These are phyloP conservation scores for Sclerodermus sp. DNA, from an alignment of 2,888 invertebrate species.

Conservation along the genomic window DNA sequence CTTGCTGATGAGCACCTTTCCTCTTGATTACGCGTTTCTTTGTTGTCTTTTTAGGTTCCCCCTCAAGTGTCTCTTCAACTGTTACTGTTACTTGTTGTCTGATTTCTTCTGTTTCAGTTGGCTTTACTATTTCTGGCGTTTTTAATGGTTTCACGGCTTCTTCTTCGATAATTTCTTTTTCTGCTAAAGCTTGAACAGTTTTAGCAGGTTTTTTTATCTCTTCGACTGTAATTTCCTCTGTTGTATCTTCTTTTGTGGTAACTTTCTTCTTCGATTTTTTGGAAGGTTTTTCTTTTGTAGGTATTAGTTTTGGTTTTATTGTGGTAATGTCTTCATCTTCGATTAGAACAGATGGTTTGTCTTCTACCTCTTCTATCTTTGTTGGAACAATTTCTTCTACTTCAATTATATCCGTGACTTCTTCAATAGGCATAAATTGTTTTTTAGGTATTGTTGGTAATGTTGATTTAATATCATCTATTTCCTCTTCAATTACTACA, in stretches of 20 bases:
- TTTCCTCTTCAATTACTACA: slow-evolving; percentile 53
- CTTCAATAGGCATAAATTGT: slow-evolving; percentile 50
- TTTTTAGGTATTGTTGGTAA: slow-evolving; percentile 48
- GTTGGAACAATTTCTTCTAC: slow-evolving; percentile 43
- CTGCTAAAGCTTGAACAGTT: slow-evolving; percentile 47
- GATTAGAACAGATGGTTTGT: slow-evolving; percentile 20
- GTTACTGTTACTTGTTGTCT: slow-evolving; percentile 23
- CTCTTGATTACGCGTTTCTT: slow-evolving; percentile 54
- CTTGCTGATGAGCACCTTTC: slow-evolving; percentile 53
- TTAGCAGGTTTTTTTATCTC: slow-evolving; percentile 58
- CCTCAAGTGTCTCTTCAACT: slow-evolving; percentile 30
- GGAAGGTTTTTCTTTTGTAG: neutral
- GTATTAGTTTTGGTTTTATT: no score
- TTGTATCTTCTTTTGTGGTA: neutral
- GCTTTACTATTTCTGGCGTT: slow-evolving; percentile 9
- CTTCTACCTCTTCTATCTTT: slow-evolving; percentile 43
- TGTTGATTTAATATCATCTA: slow-evolving; percentile 42
- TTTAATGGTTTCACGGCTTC: slow-evolving; percentile 14
- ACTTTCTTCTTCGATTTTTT: neutral
- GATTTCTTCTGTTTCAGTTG: slow-evolving; percentile 31
- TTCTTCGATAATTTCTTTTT: slow-evolving; percentile 35
- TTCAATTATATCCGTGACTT: slow-evolving; percentile 35
- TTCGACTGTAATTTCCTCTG: slow-evolving; percentile 53
- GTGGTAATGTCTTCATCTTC: slow-evolving; percentile 11
- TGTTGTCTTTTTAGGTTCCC: slow-evolving; percentile 35